These are phyloP conservation scores for Anthopleura sola DNA, from an alignment of 64 coral and sea anemone species.

Conservation along the genomic window DNA sequence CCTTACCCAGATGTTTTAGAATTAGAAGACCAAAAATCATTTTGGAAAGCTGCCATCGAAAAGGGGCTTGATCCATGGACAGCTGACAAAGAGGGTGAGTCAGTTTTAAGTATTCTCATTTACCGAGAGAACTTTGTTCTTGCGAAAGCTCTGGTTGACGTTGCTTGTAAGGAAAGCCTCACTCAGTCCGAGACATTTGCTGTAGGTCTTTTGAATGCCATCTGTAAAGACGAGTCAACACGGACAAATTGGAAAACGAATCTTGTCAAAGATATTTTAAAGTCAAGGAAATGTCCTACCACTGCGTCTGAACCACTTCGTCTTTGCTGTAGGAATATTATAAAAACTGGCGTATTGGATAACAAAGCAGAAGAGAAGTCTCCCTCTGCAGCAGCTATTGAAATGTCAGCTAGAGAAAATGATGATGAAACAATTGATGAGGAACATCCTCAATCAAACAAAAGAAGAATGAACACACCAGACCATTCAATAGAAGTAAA, in stretches of 20 bases:
- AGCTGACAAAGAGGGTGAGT: background rate
- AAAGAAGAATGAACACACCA: too few relatives aligned
- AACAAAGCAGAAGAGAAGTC: too few relatives aligned
- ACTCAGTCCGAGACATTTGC: background rate
- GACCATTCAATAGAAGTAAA: background rate
- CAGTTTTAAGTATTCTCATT: too few relatives aligned
- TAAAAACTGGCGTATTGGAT: background rate
- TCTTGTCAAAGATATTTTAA: background rate
- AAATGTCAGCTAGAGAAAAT: background rate
- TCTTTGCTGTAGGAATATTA: background rate
- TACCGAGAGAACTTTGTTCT: too few relatives aligned
- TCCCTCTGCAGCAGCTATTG: too few relatives aligned
- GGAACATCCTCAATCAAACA: too few relatives aligned
- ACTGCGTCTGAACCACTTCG: background rate
- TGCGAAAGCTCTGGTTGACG: too few relatives aligned
- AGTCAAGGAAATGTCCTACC: background rate
- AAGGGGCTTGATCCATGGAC: slow-evolving; percentile 8
- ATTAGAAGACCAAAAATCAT: background rate
- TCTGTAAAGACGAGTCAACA: background rate
- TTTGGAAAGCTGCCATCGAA: background rate
- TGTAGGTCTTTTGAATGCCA: background rate
- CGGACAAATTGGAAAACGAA: background rate
- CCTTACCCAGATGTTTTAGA: background rate
- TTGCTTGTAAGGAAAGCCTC: background rate
- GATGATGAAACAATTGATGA: background rate